Base-by-base conservation (phyloP, 2,888 invertebrate genomes). In the Troides oblongomaculatus region DNA sequence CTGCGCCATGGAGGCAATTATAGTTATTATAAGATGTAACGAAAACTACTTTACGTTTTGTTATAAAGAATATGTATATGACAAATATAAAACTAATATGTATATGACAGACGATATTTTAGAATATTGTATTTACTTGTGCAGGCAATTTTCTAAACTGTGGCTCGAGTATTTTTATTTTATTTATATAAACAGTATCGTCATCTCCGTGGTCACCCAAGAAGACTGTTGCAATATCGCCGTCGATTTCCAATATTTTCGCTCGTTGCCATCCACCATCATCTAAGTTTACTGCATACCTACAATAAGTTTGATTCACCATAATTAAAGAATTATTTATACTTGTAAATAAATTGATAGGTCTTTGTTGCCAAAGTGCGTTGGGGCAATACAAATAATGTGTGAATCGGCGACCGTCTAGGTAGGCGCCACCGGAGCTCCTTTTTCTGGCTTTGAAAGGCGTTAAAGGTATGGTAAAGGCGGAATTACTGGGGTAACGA, bases 141-240 rank as follows among this genome's bases (percentile, higher is more conserved):
- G 95, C 94, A 21, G 96, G 94, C 30, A 96, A 84, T 65, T 84
- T 85, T 17, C 95, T 93, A 78, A 96, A 97, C 72, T 94, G 93
- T 0, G 94, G 91, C 71, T 94, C 94, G 64, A 96, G 90, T 39
- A 93, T 90, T 75, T 93, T 94, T 39, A 97, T 89, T 71, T 93
- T 89, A 39, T 89, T 82, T 17, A 93, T 84, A 6, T 87, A 76
- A 36, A 95, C 93, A 21, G 84, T 82, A 62, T 94, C 95, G 72
- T 94, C 95, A 74, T 96, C 96, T 0, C 97, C 97, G 74, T 94
- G 94, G 84, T 97, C 97, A 14, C 97, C 95, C 72, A 96, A 94
- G 75, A 95, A 95, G 66, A 95, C 95, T 14, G 89, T 82, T 1
- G 90, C 93, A 43, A 87, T 86, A 1, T 91, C 85, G 30, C 89